Conservation (phyloP, 2,797 vertebrate genomes). For the Sebastiscus albofasciatus region DNA sequence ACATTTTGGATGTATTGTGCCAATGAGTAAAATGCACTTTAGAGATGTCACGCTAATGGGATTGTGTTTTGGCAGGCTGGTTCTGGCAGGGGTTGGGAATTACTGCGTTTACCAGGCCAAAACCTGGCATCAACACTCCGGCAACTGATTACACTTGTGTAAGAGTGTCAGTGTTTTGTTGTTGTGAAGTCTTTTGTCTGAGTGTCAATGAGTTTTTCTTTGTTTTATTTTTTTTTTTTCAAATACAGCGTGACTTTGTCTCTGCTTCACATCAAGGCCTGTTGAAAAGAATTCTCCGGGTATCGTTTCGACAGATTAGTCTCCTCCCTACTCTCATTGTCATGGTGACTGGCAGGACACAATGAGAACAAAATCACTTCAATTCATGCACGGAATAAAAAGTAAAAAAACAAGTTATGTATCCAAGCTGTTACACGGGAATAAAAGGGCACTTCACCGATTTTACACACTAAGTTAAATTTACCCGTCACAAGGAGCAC, state of each 20-base stretch:
- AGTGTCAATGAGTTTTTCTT: slow-evolving; percentile 18
- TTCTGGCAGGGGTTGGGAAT: slow-evolving; percentile 26
- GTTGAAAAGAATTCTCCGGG: slow-evolving; percentile 20
- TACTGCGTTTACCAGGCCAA: slow-evolving; percentile 47
- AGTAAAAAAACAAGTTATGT: not conserved
- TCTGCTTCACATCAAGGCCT: slow-evolving; percentile 22
- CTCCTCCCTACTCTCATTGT: slow-evolving; percentile 18
- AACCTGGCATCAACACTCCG: slow-evolving; percentile 31
- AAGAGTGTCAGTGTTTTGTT: slow-evolving; percentile 40
- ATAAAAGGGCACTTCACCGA: not conserved
- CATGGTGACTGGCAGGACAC: slow-evolving; percentile 13
- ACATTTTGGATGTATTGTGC: slow-evolving; percentile 70
- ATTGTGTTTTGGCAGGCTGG: slow-evolving; percentile 63
- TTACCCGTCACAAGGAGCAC: not conserved
- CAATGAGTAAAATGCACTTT: slow-evolving; percentile 69
- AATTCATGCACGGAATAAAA: not conserved
- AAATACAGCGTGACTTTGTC: slow-evolving; percentile 8
- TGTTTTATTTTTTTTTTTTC: not conserved
- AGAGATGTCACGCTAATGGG: slow-evolving; percentile 68
- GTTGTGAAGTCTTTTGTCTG: slow-evolving; percentile 41
- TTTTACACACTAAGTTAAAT: not conserved
- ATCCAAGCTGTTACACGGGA: not conserved
- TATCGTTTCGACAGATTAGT: slow-evolving; percentile 34
- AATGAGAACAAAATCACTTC: slow-evolving; percentile 22
- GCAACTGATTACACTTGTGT: slow-evolving; percentile 47